A percentile compares a stretch with the other conserved stretches of the same genome.
phyloP scores from a whole-genome alignment of 2,797 vertebrate species.

The Anniella stebbinsi region DNA sequence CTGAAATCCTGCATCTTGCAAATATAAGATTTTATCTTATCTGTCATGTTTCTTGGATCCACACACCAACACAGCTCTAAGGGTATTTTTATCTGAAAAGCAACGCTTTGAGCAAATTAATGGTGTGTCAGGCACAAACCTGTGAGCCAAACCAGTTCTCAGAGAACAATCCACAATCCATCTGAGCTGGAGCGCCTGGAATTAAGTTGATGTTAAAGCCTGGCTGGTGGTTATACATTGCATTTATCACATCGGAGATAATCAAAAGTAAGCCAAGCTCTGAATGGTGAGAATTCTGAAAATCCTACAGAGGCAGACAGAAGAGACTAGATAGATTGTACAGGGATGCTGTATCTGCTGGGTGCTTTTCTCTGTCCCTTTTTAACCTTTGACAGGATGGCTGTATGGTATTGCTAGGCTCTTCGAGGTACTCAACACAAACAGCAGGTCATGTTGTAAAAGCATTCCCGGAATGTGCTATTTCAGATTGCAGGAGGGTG shows the following conservation, averaged over 20 bases:
- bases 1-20: neutral
- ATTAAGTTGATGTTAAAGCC: neutral
- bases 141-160: constrained; percentile 5
- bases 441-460: neutral
- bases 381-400: neutral
- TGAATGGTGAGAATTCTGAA: constrained; percentile 1
- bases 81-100: neutral
- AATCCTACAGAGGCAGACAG: neutral
- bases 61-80: neutral
- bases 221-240: neutral
- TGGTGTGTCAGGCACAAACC: neutral
- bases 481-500: neutral
- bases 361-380: neutral
- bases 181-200: neutral
- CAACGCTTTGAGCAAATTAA: constrained; percentile 3
- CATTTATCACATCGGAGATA: neutral
- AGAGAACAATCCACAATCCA: constrained; percentile 6
- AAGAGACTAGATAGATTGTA: neutral
- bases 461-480: neutral
- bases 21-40: neutral
- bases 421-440: neutral
- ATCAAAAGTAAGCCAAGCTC: neutral
- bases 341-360: neutral
- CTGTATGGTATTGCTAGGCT: neutral
- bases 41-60: neutral